Conservation (phyloP, 2,113 vertebrate species). For the Megaptera novaeangliae region DNA sequence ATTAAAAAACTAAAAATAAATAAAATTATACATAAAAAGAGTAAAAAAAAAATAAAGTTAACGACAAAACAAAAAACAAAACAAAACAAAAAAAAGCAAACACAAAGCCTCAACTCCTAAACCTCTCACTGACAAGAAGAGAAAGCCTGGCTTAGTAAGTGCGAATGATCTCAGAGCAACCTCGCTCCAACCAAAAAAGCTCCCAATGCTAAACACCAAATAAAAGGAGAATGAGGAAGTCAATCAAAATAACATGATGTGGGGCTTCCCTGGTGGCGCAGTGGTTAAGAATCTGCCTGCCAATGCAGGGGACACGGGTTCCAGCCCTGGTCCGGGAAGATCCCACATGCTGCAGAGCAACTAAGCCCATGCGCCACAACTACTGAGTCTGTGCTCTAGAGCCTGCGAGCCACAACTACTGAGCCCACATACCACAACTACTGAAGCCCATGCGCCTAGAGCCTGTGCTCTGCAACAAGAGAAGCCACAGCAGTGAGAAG, state of each 20-base stretch:
- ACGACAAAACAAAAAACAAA: not conserved
- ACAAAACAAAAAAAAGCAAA: not conserved
- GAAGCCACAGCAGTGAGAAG: too few species aligned
- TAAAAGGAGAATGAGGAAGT: not conserved
- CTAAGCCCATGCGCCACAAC: not conserved
- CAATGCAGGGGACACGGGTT: not conserved
- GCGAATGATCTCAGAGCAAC: not conserved
- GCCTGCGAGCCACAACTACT: too few species aligned
- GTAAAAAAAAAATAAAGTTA: too few species aligned
- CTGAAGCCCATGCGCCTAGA: too few species aligned
- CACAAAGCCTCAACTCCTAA: not conserved
- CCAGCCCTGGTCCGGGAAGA: not conserved
- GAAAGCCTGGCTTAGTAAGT: not conserved
- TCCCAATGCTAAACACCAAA: not conserved
- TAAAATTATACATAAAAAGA: too few species aligned
- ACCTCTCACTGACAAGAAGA: not conserved
- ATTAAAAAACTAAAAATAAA: too few species aligned
- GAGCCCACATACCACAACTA: too few species aligned
- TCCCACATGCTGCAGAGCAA: not conserved
- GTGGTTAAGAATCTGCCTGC: not conserved
- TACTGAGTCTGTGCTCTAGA: too few species aligned
- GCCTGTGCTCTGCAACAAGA: too few species aligned
- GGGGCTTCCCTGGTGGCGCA: not conserved
- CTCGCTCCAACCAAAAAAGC: not conserved
- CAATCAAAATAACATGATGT: not conserved